phyloP scores from a whole-genome alignment of 2,113 vertebrate genomes.

The Percopsis transmontana region DNA sequence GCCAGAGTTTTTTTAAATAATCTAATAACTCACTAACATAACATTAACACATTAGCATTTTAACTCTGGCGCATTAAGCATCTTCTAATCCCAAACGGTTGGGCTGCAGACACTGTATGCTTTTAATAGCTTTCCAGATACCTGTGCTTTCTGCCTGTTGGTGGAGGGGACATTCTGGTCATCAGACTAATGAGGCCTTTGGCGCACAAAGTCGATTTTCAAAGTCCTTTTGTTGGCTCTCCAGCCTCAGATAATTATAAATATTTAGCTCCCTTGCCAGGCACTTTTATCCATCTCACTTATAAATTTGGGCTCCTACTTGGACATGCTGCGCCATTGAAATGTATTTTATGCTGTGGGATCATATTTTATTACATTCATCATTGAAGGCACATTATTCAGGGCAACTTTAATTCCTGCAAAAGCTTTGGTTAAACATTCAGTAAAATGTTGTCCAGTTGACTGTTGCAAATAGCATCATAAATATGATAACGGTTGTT shows the following conservation, averaged over 20 bases:
- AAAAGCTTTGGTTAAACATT: slow-evolving; percentile 37
- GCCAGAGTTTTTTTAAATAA: slow-evolving; percentile 56
- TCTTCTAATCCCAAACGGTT: slow-evolving; percentile 57
- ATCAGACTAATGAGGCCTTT: slow-evolving; percentile 67
- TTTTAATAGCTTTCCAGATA: slow-evolving; percentile 57
- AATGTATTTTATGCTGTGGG: slow-evolving; percentile 55
- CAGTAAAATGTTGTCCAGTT: slow-evolving; percentile 29
- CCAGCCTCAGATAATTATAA: slow-evolving; percentile 72
- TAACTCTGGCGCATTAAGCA: slow-evolving; percentile 56
- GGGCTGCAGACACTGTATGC: slow-evolving; percentile 27
- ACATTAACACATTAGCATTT: slow-evolving; percentile 62
- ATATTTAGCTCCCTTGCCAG: slow-evolving; percentile 70
- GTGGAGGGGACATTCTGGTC: slow-evolving; percentile 54
- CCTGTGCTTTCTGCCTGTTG: slow-evolving; percentile 45
- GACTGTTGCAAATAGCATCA: slow-evolving; percentile 33
- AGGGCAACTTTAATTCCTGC: slow-evolving; percentile 50
- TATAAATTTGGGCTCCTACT: slow-evolving; percentile 64
- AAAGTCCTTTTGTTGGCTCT: slow-evolving; percentile 66
- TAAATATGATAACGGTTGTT: slow-evolving; percentile 16
- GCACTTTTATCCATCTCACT: slow-evolving; percentile 69
- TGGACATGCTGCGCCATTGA: slow-evolving; percentile 70
- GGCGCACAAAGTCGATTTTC: slow-evolving; percentile 65
- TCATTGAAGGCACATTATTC: slow-evolving; percentile 62
- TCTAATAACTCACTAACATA: slow-evolving; percentile 62
- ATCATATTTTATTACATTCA: slow-evolving; percentile 66